Base-by-base conservation (phyloP, 2,888 invertebrate genomes). In the Fabriciana adippe region DNA sequence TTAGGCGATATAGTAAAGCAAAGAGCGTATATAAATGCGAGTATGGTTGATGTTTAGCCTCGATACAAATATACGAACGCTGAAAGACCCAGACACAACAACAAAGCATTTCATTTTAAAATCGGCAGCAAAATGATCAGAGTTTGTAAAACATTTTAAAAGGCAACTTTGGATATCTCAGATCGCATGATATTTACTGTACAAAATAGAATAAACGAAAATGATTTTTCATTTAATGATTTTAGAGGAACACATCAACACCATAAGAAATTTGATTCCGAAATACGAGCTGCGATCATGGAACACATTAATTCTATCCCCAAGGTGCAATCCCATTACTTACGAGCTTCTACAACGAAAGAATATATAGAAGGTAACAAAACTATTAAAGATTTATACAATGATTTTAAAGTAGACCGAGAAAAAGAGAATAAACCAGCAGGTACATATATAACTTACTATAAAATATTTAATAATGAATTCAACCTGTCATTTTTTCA, bases 391-490 rank as follows among this genome's bases (percentile, higher is more conserved):
- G 65, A 65, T 56, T 48, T 62, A 31, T 62, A 41, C 21, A 55
- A 35, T 18, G 64, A 68, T 61, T 64, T 64, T 55, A 18, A 31
- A 59, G 15, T 26, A 64, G 11, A 48, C 15, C 67, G 64, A 75
- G 64, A 21, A 69, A 65, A 66, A 75, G 75, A 57, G 73, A 75
- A 18, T 64, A 68, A 70, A 68, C 48, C 48, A 26, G 26, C 26
- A 26, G 26, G 26, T 26, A 26, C 26, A 26, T 26, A 26, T 26
- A 26, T 26, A 26, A 26, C 26, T 2, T 26, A 26, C 26, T 26
- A 26, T 26, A 26, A 26, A 26, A 26, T 26, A 26, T 26, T 26
- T 26, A 26, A 26, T 26, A 26, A 26, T 26, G 26, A 26, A 26
- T 26, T 26, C 4, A 26, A 26, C 26, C 26, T 26, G 26, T 26